Evolutionary conservation across 2,888 invertebrate species (phyloP).

Genomic region (Cyrtodaria siliqua): DNA sequence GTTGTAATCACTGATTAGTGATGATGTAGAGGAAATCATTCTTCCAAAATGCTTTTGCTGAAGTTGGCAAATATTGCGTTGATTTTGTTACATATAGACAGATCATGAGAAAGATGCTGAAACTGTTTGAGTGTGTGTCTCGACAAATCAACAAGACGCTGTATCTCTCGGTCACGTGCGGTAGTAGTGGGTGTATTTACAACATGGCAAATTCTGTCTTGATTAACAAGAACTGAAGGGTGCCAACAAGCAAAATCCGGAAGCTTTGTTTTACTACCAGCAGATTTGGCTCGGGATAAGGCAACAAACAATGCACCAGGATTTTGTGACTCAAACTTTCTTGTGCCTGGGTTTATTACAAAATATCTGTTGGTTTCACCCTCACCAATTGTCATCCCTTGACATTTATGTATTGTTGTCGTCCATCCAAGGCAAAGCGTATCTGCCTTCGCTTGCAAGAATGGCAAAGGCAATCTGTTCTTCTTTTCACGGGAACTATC

Average conservation of each 20-base stretch:
- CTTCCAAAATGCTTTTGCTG: too few relatives aligned
- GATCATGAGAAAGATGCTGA: too few relatives aligned
- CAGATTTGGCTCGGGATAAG: conserved; percentile 52
- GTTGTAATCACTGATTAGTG: too few relatives aligned
- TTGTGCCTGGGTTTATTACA: conserved; percentile 43
- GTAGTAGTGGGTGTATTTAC: not conserved
- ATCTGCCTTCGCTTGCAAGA: conserved; percentile 49
- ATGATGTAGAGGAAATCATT: too few relatives aligned
- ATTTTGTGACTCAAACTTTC: conserved; percentile 51
- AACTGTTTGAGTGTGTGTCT: too few relatives aligned
- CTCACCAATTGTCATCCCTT: conserved; percentile 58
- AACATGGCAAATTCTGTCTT: conserved; percentile 45
- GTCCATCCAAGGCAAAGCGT: conserved; percentile 58
- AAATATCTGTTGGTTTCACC: conserved; percentile 32
- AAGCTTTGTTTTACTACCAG: conserved; percentile 25
- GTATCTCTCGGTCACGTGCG: not conserved
- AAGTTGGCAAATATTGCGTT: too few relatives aligned
- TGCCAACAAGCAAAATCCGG: conserved; percentile 66
- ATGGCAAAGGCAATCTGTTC: conserved; percentile 47
- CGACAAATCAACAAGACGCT: not conserved
- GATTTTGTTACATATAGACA: too few relatives aligned
- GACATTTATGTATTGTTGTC: conserved; percentile 52
- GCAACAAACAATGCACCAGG: conserved; percentile 63
- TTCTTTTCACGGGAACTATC: conserved; percentile 54
- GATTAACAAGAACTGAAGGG: conserved; percentile 44